A percentile compares a stretch with the other conserved stretches of the same genome.
Conservation (phyloP, 1,140 invertebrate genomes). For the Radopholus similis region DNA sequence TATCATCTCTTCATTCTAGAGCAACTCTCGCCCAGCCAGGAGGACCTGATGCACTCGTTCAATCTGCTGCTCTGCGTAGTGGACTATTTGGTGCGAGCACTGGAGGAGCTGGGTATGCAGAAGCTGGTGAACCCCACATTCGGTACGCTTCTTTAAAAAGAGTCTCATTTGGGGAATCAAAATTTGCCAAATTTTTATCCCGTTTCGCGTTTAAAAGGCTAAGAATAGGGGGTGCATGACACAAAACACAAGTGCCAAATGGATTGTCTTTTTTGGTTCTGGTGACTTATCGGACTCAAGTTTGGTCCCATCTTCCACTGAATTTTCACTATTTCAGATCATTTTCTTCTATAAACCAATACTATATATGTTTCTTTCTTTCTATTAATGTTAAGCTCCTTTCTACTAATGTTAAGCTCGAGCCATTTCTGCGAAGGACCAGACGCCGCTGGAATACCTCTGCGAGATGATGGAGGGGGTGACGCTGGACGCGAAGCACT, state of each 20-base stretch:
- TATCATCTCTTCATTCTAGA: slow-evolving; percentile 31
- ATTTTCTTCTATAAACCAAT: too few relatives aligned
- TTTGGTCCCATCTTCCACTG: too few relatives aligned
- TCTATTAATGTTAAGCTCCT: too few relatives aligned
- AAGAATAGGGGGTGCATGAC: too few relatives aligned
- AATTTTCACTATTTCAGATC: too few relatives aligned
- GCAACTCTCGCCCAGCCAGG: slow-evolving; percentile 25
- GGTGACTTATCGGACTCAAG: too few relatives aligned
- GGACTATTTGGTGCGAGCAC: slow-evolving; percentile 36
- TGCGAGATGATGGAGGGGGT: slow-evolving; percentile 77
- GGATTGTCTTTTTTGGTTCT: too few relatives aligned
- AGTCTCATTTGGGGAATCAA: too few relatives aligned
- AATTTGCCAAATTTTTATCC: too few relatives aligned
- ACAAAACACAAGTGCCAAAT: too few relatives aligned
- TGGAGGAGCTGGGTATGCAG: slow-evolving; percentile 20
- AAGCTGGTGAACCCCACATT: slow-evolving; percentile 42
- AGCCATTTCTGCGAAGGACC: not conserved
- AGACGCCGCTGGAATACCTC: slow-evolving; percentile 65
- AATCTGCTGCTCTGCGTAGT: slow-evolving; percentile 44
- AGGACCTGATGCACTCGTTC: slow-evolving; percentile 46
- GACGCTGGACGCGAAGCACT: slow-evolving; percentile 77
- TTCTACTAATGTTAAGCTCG: slow-evolving; percentile 8
- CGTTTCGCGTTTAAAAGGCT: not conserved
- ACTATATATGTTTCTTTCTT: too few relatives aligned
- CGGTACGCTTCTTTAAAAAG: slow-evolving; percentile 18